Base-by-base conservation (phyloP, 2,888 invertebrate species). In the Gastrophysa polygoni region DNA sequence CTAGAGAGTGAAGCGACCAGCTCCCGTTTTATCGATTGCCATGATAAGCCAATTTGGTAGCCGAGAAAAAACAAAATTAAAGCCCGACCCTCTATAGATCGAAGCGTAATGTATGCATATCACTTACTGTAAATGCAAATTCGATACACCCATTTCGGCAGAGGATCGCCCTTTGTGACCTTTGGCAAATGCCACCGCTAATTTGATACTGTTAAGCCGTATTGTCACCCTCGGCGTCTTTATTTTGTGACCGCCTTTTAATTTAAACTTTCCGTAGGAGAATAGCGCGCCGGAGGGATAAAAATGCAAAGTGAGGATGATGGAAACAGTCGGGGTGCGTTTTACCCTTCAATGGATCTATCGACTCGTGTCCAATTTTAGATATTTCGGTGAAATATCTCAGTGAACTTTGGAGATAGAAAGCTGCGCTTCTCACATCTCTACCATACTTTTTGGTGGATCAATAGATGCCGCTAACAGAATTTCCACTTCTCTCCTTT, bases 51-150 rank as follows among this genome's bases (percentile, higher is more conserved):
- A 61, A 66, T 63, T 61, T 59, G 38, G 28, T 44, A 20, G 48
- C 51, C 43, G 24, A 29, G 44, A 59, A 56, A 57, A 50, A 54
- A 63, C 58, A 55, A 46, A 59, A 51, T 59, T 59, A 59, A 57
- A 52, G 29, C 34, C 20, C 48, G 47, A 20, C 55, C 58, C 57
- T 43, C 56, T 55, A 34, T 34, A 65, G 61, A 63, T 61, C 57
- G 63, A 57, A 56, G 52, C 52, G 49, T 73, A 76, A 77, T 77
- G 61, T 77, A 78, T 78, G 78, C 74, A 78, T 78, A 78, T 78
- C 78, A 75, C 75, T 78, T 77, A 79, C 78, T 78, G 77, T 78
- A 78, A 78, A 78, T 78, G 77, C 77, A 78, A 79, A 79, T 68
- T 63, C 56, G 62, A 61, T 58, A 61, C 63, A 63, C 56, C 59